Evolutionary conservation across 2,113 vertebrate genomes (phyloP), one percentile per base, ranked within the genome.

Genomic region (Catharus fuscescens): DNA sequence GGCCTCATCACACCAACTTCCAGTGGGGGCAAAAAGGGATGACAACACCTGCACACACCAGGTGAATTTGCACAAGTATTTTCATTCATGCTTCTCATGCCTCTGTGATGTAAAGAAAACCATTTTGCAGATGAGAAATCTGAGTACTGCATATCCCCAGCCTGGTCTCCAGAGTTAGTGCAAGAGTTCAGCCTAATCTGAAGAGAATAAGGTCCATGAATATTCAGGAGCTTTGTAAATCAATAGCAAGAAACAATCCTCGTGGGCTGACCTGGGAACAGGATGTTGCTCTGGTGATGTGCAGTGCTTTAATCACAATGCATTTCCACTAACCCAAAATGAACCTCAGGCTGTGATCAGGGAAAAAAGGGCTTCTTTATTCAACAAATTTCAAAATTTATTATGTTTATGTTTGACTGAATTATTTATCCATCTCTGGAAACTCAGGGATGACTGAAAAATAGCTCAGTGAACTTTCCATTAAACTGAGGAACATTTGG

Each of bases 401-500:
- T 88, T 83, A 42, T 78, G 38, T 87, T 94, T 85, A 45, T 50
- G 26, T 73, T 80, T 86, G n/a, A 61, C 32, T 89, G 42, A 88
- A 82, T 69, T 82, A 88, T 92, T 93, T 95, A 80, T 69, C 32
- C 34, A 66, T 62, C 60, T 86, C 88, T 91, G 67, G n/a, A 93
- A 90, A 40, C 54, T 62, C 38, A 40, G 47, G 32, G 24, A 80
- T 86, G 67, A 29, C 32, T 70, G 66, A 79, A 84, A 34, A 93
- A 64, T 26, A 90, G 23, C 48, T 80, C 59, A 36, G 42, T 69
- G 31, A 36, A 52, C 7, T 83, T 92, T 77, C 59, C 40, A 48
- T 12, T 64, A 40, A 82, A 80, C 42, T 71, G 16, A 2, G 50
- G 29, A 42, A 34, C 14, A 20, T 73, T 67, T 73, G 32, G 36